phyloP scores from a whole-genome alignment of 2,797 vertebrate species.

The Heliangelus exortis region DNA sequence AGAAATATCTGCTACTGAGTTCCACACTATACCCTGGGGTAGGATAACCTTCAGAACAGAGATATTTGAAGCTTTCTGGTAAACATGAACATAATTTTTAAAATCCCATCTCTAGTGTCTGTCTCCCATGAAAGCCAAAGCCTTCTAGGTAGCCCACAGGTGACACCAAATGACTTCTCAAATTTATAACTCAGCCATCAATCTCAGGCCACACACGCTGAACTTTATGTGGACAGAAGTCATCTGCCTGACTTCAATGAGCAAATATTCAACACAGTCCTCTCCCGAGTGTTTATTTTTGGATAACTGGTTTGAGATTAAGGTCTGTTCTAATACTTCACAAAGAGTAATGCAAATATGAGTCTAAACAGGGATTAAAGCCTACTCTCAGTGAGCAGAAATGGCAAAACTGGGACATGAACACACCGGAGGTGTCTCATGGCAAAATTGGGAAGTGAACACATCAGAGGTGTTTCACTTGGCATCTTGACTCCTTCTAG shows the following conservation, averaged over 20 bases:
- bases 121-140: not conserved
- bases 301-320: not conserved
- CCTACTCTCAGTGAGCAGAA: not conserved
- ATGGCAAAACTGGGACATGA: not conserved
- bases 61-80: not conserved
- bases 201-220: rapidly evolving
- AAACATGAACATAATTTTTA: not conserved
- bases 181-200: not conserved
- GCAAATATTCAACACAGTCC: not conserved
- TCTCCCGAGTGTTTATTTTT: not conserved
- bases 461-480: not conserved
- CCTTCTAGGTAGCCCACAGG: not conserved
- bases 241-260: not conserved
- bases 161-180: not conserved
- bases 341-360: not conserved
- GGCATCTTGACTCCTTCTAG: not conserved
- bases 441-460: not conserved
- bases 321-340: not conserved
- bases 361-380: not conserved
- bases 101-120: not conserved
- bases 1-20: not conserved
- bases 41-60: not conserved
- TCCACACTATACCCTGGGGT: not conserved
- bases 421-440: not conserved
- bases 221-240: not conserved